A percentile compares a stretch with the other conserved stretches of the same genome.
Conservation (phyloP, 2,113 vertebrate genomes). For the Gnathonemus longibarbis region DNA sequence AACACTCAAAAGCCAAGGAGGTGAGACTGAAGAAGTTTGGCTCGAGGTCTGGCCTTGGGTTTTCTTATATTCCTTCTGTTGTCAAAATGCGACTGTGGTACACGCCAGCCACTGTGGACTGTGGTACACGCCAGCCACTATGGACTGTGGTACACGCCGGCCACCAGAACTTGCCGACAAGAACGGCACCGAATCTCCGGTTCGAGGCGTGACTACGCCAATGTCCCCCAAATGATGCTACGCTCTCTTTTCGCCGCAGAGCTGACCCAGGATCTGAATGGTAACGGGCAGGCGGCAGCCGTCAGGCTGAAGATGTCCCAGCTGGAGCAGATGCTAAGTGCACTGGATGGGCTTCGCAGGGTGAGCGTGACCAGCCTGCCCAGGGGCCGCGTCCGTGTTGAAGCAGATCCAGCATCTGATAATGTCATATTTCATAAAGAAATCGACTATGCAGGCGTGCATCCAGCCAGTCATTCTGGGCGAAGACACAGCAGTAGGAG, state of each 20-base stretch:
- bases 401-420: neutral
- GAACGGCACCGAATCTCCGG: neutral
- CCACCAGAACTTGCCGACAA: neutral
- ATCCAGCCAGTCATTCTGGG: neutral
- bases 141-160: neutral
- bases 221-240: neutral
- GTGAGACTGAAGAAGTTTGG: conserved; percentile 51
- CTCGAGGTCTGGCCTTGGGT: neutral
- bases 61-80: neutral
- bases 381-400: neutral
- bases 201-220: neutral
- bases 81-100: neutral
- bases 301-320: conserved; percentile 96
- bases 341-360: conserved; percentile 88
- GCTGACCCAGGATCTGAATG: conserved; percentile 87
- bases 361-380: conserved; percentile 46
- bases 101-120: too few species aligned
- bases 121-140: neutral
- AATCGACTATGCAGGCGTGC: neutral
- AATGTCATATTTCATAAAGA: neutral
- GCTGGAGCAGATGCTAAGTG: conserved; percentile 94
- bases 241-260: conserved; percentile 52
- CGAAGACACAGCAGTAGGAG: neutral
- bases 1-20: conserved; percentile 97
- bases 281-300: conserved; percentile 85